Conservation (phyloP, 2,888 invertebrate genomes). For the Tanytarsus gracilentus region DNA sequence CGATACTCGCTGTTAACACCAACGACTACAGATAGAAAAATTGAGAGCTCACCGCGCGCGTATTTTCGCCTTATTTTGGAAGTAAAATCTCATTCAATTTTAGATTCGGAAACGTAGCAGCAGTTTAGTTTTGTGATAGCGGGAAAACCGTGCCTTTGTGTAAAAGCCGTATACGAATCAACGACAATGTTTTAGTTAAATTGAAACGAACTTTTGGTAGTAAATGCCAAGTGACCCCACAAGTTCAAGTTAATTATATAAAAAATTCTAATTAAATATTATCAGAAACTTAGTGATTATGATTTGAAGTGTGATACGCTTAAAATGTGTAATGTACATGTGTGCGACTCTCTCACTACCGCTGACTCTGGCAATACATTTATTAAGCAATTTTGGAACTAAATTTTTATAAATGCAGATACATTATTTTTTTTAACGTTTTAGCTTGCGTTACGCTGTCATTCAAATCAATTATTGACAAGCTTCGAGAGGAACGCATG, state of each 20-base stretch:
- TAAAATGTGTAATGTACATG: too few relatives aligned
- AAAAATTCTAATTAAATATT: too few relatives aligned
- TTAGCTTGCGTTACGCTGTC: not conserved
- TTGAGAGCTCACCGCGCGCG: not conserved
- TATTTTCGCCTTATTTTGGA: constrained; percentile 5
- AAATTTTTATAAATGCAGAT: not conserved
- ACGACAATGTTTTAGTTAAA: too few relatives aligned
- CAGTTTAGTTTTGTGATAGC: constrained; percentile 16
- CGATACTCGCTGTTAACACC: too few relatives aligned
- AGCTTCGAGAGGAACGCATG: not conserved
- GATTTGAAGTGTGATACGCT: too few relatives aligned
- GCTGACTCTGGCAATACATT: too few relatives aligned
- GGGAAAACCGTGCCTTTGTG: constrained; percentile 14
- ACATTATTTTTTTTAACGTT: not conserved
- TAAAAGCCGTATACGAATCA: too few relatives aligned
- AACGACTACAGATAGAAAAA: not conserved
- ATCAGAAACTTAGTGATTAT: too few relatives aligned
- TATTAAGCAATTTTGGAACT: too few relatives aligned
- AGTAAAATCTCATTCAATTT: constrained; percentile 17
- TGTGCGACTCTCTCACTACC: too few relatives aligned
- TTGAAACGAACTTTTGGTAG: too few relatives aligned
- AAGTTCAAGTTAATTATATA: not conserved
- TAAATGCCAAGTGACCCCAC: not conserved
- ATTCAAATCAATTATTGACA: not conserved
- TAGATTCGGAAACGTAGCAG: constrained; percentile 20